These are phyloP conservation scores for Corella eumyota DNA, from an alignment of 23 tunicate species.

Conservation along the genomic window DNA sequence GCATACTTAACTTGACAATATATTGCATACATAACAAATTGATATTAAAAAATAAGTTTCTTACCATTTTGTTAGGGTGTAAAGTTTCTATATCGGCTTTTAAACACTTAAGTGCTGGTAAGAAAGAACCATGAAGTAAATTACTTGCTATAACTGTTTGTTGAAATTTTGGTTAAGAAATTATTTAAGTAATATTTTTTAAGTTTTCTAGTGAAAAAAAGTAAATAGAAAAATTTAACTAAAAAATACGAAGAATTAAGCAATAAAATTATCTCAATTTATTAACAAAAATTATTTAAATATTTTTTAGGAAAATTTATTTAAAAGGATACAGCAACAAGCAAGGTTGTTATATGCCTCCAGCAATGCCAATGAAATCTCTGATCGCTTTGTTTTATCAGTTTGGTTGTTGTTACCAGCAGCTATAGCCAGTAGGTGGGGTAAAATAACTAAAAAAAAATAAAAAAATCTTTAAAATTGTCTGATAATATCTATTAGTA, in stretches of 20 bases:
- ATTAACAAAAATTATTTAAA: neutral
- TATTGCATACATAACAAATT: neutral
- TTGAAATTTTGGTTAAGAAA: neutral
- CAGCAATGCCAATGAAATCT: slow-evolving; percentile 34
- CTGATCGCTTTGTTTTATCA: slow-evolving; percentile 37
- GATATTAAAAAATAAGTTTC: too few species aligned
- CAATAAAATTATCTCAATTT: neutral
- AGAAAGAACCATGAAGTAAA: slow-evolving; percentile 59
- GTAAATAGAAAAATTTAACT: neutral
- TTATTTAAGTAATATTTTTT: neutral
- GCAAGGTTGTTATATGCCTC: slow-evolving; percentile 67
- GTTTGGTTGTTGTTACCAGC: slow-evolving; percentile 49
- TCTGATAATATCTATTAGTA: neutral
- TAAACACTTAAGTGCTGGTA: slow-evolving; percentile 77
- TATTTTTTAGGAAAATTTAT: neutral
- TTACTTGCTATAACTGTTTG: slow-evolving; percentile 34
- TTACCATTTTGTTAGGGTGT: slow-evolving; percentile 54
- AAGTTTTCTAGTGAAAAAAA: neutral
- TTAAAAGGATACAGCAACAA: slow-evolving; percentile 74
- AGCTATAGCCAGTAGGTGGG: slow-evolving; percentile 66
- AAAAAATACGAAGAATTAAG: neutral
- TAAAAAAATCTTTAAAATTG: neutral
- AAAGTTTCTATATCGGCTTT: slow-evolving; percentile 39
- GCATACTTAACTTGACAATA: neutral
- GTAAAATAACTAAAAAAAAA: slow-evolving; percentile 49